A percentile compares a stretch with the other conserved stretches of the same genome.
phyloP scores from a whole-genome alignment of 2,888 invertebrate species.

The Andrena dorsata region DNA sequence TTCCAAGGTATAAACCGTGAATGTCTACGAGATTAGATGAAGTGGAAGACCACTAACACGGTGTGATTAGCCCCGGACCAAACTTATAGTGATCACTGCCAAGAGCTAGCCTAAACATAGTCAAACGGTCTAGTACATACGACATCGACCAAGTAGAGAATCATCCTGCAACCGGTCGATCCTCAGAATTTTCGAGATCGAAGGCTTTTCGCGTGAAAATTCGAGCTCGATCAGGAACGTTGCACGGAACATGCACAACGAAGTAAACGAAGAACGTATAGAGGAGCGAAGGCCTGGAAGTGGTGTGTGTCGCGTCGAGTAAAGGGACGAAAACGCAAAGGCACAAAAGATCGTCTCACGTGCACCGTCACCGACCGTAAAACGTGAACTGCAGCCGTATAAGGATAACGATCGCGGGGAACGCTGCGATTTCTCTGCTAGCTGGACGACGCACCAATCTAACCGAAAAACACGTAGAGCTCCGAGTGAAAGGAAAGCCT shows the following conservation, averaged over 20 bases:
- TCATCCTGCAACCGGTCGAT: slow-evolving; percentile 21
- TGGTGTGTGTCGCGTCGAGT: too few species aligned
- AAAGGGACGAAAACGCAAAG: too few species aligned
- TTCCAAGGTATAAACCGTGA: not conserved
- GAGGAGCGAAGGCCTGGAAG: too few species aligned
- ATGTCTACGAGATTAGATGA: slow-evolving; percentile 10
- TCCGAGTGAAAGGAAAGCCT: not conserved
- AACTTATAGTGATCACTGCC: slow-evolving; percentile 75
- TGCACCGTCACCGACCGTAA: too few species aligned
- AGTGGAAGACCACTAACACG: slow-evolving; percentile 1
- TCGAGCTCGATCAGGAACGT: not conserved
- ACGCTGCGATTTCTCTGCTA: too few species aligned
- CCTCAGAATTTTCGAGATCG: not conserved
- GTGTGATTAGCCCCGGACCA: slow-evolving; percentile 68
- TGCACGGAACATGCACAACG: slow-evolving; percentile 38
- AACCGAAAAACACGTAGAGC: not conserved
- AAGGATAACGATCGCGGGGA: slow-evolving; percentile 4
- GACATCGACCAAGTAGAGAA: slow-evolving; percentile 8
- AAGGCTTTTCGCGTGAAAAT: too few species aligned
- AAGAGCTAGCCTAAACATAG: slow-evolving; percentile 62
- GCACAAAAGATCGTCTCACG: too few species aligned
- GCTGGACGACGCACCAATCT: not conserved
- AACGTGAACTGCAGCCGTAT: too few species aligned
- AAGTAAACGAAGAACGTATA: not conserved
- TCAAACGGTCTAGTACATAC: slow-evolving; percentile 43